phyloP scores from a whole-genome alignment of 2,888 invertebrate species.

The Hydrotaea diabolus region DNA sequence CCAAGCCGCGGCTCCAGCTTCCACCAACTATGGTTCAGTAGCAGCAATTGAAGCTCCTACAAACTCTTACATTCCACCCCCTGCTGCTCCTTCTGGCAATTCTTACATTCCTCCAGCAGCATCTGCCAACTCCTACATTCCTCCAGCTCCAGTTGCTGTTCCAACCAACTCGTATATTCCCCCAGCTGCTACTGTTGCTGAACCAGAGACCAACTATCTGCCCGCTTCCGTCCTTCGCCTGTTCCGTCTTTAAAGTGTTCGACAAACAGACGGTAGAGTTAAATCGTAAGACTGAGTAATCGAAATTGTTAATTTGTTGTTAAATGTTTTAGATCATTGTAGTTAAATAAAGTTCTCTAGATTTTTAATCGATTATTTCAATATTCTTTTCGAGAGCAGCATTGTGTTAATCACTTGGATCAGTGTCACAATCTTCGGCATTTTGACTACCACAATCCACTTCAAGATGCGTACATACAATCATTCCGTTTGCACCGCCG shows the following conservation, averaged over 20 bases:
- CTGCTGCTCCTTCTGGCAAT: background rate
- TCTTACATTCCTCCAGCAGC: slow-evolving; percentile 23
- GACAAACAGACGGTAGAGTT: background rate
- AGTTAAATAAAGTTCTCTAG: slow-evolving; percentile 21
- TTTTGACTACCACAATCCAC: too few species aligned
- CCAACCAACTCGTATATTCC: slow-evolving; percentile 5
- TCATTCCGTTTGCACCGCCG: too few species aligned
- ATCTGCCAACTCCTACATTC: background rate
- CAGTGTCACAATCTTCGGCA: too few species aligned
- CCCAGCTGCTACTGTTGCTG: slow-evolving; percentile 16
- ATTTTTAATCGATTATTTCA: background rate
- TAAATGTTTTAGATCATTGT: background rate
- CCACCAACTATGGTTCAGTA: slow-evolving; percentile 57
- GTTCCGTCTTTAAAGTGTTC: slow-evolving; percentile 57
- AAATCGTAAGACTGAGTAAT: slow-evolving; percentile 22
- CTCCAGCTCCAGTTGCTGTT: slow-evolving; percentile 44
- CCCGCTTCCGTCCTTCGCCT: slow-evolving; percentile 75
- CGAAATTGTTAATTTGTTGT: slow-evolving; percentile 18
- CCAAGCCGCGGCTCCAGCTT: background rate
- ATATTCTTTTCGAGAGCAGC: background rate
- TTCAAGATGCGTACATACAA: too few species aligned
- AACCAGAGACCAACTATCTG: slow-evolving; percentile 67
- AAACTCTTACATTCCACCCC: slow-evolving; percentile 10
- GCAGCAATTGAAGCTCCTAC: slow-evolving; percentile 64
- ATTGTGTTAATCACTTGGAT: too few species aligned